These are phyloP conservation scores for Geophilus truncorum DNA, from an alignment of 2,888 invertebrate species.

Conservation along the genomic window DNA sequence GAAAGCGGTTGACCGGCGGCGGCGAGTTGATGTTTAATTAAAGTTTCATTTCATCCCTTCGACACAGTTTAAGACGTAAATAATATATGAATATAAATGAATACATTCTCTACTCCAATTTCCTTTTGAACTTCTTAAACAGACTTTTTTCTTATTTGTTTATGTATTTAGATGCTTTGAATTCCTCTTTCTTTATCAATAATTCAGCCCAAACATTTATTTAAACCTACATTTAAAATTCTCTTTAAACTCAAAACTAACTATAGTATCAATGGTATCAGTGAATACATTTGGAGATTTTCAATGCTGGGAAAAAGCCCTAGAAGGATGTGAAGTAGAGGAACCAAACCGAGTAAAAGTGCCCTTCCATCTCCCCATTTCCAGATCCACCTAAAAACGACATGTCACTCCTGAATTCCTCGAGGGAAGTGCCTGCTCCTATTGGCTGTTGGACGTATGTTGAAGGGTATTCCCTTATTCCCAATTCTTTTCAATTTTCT, in stretches of 20 bases:
- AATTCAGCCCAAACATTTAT: too few species aligned
- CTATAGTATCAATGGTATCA: not conserved
- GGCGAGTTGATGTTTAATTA: too few species aligned
- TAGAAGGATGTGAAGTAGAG: not conserved
- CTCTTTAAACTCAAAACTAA: not conserved
- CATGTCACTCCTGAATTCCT: not conserved
- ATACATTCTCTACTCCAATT: too few species aligned
- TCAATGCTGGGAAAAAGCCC: not conserved
- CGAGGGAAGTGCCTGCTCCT: not conserved
- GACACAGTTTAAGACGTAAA: too few species aligned
- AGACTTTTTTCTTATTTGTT: too few species aligned
- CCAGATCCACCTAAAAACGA: not conserved
- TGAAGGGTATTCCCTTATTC: not conserved
- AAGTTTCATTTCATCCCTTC: too few species aligned
- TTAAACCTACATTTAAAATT: not conserved
- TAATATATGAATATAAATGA: too few species aligned
- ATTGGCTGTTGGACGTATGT: not conserved
- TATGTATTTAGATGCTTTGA: too few species aligned
- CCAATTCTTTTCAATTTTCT: not conserved
- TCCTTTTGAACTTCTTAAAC: too few species aligned
- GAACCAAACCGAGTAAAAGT: not conserved
- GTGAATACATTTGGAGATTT: not conserved
- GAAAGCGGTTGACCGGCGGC: too few species aligned
- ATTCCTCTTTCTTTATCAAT: too few species aligned
- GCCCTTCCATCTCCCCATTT: not conserved